Evolutionary conservation across 2,113 vertebrate genomes (phyloP), one percentile per base, ranked within the genome.

Genomic region (Haemorhous mexicanus): DNA sequence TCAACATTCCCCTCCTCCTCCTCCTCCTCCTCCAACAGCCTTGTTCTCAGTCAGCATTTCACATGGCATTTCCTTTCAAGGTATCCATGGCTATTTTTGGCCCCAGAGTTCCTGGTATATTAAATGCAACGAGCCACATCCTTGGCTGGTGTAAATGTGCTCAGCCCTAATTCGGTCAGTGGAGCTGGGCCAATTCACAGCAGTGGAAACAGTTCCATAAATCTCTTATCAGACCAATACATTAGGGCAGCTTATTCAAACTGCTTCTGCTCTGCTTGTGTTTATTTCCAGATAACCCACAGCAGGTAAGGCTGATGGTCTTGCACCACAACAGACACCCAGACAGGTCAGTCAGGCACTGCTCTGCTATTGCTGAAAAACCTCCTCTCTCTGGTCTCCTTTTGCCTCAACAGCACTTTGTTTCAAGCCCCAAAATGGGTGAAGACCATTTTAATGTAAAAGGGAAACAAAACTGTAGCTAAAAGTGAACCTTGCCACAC

Each of bases 21-120:
- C 49, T 50, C 49, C 49, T 62, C 92, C 75, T 91, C 53, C 91
- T 87, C 76, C 84, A 63, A 27, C 77, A 93, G 87, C 30, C 89
- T 55, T 92, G 85, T 87, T 97, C 87, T 95, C 20, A 6, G 93
- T 90, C 95, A 94, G 87, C 16, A 9, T 90, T 94, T 90, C 94
- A 92, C 92, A 89, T 78, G 95, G 93, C 88, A 94, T 96, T 97
- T 97, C 96, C 95, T 97, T 97, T 96, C 96, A 96, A 92, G 96
- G 93, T 96, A 96, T 93, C 94, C 41, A 62, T 30, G 83, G 92
- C 93, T 97, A 97, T 96, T 97, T 94, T 97, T 84, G 93, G 93
- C 86, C 79, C 2, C 0, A 77, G 64, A 77, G 90, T 93, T 96
- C 95, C 93, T 90, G 87, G 64, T 93, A 49, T 59, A 90, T 92